Conservation (phyloP, 1,140 invertebrate species). For the Drosophila eugracilis region DNA sequence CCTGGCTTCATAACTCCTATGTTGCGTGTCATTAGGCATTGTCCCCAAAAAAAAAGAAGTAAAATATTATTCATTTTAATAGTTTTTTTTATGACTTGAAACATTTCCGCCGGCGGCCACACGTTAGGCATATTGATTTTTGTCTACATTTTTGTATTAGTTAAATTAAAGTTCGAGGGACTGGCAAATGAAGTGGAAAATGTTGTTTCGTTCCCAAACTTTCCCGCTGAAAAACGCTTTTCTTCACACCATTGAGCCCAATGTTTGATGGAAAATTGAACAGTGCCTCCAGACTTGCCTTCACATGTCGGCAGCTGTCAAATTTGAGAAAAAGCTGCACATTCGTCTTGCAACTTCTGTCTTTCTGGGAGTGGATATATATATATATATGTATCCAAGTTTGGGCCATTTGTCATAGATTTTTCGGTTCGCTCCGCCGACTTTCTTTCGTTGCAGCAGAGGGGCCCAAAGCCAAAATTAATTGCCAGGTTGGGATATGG, state of each 20-base stretch:
- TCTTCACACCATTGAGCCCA: slow-evolving; percentile 22
- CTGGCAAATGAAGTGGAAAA: slow-evolving; percentile 15
- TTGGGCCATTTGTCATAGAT: slow-evolving; percentile 41
- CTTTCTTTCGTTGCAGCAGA: slow-evolving; percentile 23
- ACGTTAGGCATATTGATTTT: slow-evolving; percentile 56
- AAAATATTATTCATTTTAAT: slow-evolving; percentile 29
- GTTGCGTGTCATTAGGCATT: slow-evolving; percentile 58
- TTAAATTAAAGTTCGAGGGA: slow-evolving; percentile 39
- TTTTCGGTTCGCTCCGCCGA: slow-evolving; percentile 24
- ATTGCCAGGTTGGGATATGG: slow-evolving; percentile 28
- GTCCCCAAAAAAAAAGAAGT: slow-evolving; percentile 17
- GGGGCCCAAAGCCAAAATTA: slow-evolving; percentile 17
- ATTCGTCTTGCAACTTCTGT: slow-evolving; percentile 52
- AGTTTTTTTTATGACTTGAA: slow-evolving; percentile 43
- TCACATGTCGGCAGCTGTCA: slow-evolving; percentile 53
- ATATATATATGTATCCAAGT: too few species aligned
- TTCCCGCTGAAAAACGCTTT: slow-evolving; percentile 33
- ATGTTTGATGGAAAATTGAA: slow-evolving; percentile 32
- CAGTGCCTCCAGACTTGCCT: slow-evolving; percentile 14
- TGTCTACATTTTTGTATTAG: slow-evolving; percentile 21
- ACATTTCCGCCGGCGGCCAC: slow-evolving; percentile 47
- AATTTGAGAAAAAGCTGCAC: slow-evolving; percentile 51
- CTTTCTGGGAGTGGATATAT: slow-evolving; percentile 12
- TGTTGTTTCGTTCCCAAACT: slow-evolving; percentile 25
- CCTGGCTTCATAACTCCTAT: slow-evolving; percentile 22